These are phyloP conservation scores for Vimba vimba DNA, from an alignment of 2,113 vertebrate genomes.

Conservation along the genomic window DNA sequence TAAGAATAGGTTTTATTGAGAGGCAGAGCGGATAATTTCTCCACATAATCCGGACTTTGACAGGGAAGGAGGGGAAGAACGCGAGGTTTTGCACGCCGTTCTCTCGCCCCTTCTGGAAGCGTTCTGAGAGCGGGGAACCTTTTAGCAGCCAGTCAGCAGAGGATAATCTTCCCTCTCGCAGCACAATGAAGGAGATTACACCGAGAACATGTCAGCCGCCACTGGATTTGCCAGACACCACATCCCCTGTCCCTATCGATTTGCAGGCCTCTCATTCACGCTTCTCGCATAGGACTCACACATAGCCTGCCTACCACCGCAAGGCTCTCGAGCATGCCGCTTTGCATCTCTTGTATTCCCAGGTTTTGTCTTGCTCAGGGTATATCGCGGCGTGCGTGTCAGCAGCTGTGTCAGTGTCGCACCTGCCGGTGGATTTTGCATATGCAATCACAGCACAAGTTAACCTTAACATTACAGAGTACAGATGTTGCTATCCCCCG, in stretches of 20 bases:
- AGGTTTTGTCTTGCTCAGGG: constrained; percentile 33
- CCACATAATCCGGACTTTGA: constrained; percentile 76
- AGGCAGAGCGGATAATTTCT: constrained; percentile 67
- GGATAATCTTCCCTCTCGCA: constrained; percentile 78
- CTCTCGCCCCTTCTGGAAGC: constrained; percentile 65
- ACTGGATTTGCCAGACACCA: constrained; percentile 77
- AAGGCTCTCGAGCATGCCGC: constrained; percentile 51
- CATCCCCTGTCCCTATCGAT: constrained; percentile 79
- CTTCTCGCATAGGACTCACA: constrained; percentile 70
- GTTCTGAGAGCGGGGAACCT: constrained; percentile 70
- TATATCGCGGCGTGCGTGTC: constrained; percentile 48
- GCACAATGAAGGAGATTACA: constrained; percentile 80
- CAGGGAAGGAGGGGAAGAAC: constrained; percentile 68
- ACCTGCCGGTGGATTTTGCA: constrained; percentile 72
- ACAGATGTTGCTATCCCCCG: constrained; percentile 76
- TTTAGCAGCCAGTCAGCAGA: constrained; percentile 76
- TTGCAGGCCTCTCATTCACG: constrained; percentile 77
- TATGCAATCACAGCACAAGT: constrained; percentile 74
- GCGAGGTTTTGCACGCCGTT: constrained; percentile 69
- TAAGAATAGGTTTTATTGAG: constrained; percentile 72
- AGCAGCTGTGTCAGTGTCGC: constrained; percentile 66
- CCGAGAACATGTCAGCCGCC: constrained; percentile 77
- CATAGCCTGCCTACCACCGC: constrained; percentile 55
- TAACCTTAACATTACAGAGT: constrained; percentile 73
- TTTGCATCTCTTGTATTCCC: constrained; percentile 55